Percentiles rank a stretch among this genome's conserved stretches.
Conservation (phyloP, 2,113 vertebrate genomes). For the Gobio gobio region DNA sequence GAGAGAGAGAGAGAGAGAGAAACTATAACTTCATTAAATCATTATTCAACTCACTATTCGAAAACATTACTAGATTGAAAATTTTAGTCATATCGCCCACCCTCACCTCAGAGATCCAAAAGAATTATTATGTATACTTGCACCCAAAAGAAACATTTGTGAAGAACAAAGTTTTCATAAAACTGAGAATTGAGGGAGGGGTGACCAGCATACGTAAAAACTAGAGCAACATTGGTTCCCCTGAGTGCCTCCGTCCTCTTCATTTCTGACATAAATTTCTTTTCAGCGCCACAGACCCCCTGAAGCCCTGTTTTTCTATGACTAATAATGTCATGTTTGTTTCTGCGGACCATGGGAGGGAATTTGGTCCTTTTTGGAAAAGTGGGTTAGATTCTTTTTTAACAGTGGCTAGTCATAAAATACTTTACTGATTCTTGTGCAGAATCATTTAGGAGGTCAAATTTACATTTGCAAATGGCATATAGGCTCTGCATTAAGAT, state of each 20-base stretch:
- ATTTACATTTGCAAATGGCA: neutral
- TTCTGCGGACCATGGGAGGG: slow-evolving; percentile 17
- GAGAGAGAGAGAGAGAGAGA: too few species aligned
- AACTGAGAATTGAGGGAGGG: neutral
- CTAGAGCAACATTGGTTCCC: slow-evolving; percentile 39
- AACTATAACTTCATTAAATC: neutral
- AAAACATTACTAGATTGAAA: neutral
- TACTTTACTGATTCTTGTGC: neutral
- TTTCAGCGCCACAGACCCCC: slow-evolving; percentile 24
- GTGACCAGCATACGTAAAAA: slow-evolving; percentile 38
- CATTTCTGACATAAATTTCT: slow-evolving; percentile 46
- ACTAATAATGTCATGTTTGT: slow-evolving; percentile 48
- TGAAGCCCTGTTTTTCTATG: slow-evolving; percentile 17
- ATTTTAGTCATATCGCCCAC: neutral
- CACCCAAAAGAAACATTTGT: neutral
- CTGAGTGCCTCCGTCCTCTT: slow-evolving; percentile 28
- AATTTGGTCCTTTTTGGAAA: slow-evolving; percentile 18
- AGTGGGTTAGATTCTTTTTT: slow-evolving; percentile 21
- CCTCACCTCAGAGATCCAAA: neutral
- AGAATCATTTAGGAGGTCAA: neutral
- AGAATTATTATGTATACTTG: neutral
- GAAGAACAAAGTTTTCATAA: neutral
- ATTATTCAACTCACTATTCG: neutral
- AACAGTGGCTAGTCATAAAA: neutral
- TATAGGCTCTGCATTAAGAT: neutral